Evolutionary conservation across 2,113 vertebrate genomes (phyloP), one percentile per base, ranked within the genome.

Genomic region (Poecile atricapillus): DNA sequence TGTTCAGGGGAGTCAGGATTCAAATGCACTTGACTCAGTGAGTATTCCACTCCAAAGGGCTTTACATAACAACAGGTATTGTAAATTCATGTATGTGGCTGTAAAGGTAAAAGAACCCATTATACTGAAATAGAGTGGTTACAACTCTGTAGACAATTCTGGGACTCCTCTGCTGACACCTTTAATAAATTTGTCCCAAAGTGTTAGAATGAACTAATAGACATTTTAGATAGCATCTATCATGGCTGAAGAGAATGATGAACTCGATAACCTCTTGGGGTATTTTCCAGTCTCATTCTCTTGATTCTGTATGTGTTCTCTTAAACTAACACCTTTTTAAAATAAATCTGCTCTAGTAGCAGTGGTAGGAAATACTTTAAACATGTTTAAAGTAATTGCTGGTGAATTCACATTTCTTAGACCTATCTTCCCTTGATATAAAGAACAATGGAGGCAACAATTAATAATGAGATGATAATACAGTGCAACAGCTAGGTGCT

Each of bases 271-370:
- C 59, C 30, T 86, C 68, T 65, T 62, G 10, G 21, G 37, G 55
- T 86, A 63, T 77, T 94, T 90, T 88, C 67, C 41, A 90, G 41
- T 24, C 23, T 69, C 46, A 50, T 80, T 90, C 43, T 85, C 82
- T 73, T 87, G 59, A 82, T 84, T 91, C 44, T 92, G 52, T 58
- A 15, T n/a, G 31, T 79, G 50, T 25, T 87, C 19, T 88, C 19
- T 88, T 83, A 71, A 86, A 47, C 50, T 77, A 62, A 86, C 64
- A 90, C 33, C 30, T 90, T 64, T 94, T 94, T 18, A 70, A 96
- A 91, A 88, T 86, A 94, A 90, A 91, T 86, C 52, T 67, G 19
- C 16, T 67, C 60, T 47, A 24, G 23, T 83, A 78, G 23, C 37
- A 52, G 28, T 27, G 35, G 18, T 55, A 47, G 41, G 44, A 92